Evolutionary conservation across 2,797 vertebrate genomes (phyloP).

Genomic region (Crax fasciolata): DNA sequence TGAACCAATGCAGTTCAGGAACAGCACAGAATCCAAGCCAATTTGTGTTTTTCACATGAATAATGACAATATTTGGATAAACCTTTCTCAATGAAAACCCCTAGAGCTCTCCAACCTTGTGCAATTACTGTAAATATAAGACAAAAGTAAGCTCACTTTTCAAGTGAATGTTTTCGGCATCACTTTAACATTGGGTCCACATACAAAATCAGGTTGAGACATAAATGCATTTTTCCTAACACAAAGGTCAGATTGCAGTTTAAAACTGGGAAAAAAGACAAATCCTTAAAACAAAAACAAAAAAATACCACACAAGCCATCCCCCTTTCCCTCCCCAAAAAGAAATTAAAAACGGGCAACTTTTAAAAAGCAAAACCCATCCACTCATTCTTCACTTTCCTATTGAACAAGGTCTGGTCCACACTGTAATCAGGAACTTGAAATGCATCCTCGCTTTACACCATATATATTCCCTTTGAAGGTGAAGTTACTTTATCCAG

Average conservation of each 20-base stretch:
- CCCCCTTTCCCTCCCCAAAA: too few species aligned
- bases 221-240: neutral
- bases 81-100: neutral
- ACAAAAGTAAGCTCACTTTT: neutral
- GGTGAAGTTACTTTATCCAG: neutral
- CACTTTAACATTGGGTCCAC: neutral
- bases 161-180: neutral
- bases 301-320: neutral
- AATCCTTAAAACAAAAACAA: neutral
- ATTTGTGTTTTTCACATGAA: neutral
- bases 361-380: neutral
- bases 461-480: neutral
- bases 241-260: neutral
- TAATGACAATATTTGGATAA: neutral
- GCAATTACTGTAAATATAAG: neutral
- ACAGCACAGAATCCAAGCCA: neutral
- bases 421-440: neutral
- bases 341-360: neutral
- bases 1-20: neutral
- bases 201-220: neutral
- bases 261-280: neutral
- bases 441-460: neutral
- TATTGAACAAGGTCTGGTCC: neutral
- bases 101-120: neutral
- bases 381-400: neutral